Conservation (phyloP, 2,888 invertebrate genomes). For the Esperia sulphurella region DNA sequence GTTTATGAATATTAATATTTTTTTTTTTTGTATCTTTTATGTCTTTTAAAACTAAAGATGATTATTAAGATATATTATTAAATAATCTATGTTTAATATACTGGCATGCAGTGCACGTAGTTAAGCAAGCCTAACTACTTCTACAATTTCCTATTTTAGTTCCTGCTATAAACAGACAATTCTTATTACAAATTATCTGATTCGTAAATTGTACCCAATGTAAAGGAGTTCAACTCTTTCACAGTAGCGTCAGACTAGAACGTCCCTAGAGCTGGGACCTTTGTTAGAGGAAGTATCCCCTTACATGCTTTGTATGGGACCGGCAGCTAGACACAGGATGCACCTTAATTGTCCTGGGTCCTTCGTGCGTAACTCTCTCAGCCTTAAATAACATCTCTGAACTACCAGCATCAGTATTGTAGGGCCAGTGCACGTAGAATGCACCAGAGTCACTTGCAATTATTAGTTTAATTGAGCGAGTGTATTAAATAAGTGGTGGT, state of each 20-base stretch:
- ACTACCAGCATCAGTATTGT: constrained; percentile 50
- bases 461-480: neutral
- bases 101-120: too few relatives aligned
- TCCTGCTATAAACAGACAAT: too few relatives aligned
- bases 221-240: constrained; percentile 28
- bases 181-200: neutral
- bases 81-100: too few relatives aligned
- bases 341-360: constrained; percentile 58
- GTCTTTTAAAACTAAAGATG: neutral
- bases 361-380: constrained; percentile 57
- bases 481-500: neutral
- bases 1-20: neutral
- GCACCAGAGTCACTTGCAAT: neutral
- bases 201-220: constrained; percentile 21
- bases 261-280: constrained; percentile 56
- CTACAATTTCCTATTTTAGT: too few relatives aligned
- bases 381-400: constrained; percentile 65
- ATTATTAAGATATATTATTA: too few relatives aligned
- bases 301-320: constrained; percentile 66
- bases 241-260: constrained; percentile 37
- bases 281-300: constrained; percentile 74
- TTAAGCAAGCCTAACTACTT: too few relatives aligned
- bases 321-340: constrained; percentile 56
- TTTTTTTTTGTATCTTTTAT: too few relatives aligned
- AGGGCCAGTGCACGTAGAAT: constrained; percentile 13